A percentile compares a stretch with the other conserved stretches of the same genome.
These are phyloP conservation scores for Chelonoidis abingdonii DNA, from an alignment of 2,113 vertebrate genomes.

Conservation along the genomic window DNA sequence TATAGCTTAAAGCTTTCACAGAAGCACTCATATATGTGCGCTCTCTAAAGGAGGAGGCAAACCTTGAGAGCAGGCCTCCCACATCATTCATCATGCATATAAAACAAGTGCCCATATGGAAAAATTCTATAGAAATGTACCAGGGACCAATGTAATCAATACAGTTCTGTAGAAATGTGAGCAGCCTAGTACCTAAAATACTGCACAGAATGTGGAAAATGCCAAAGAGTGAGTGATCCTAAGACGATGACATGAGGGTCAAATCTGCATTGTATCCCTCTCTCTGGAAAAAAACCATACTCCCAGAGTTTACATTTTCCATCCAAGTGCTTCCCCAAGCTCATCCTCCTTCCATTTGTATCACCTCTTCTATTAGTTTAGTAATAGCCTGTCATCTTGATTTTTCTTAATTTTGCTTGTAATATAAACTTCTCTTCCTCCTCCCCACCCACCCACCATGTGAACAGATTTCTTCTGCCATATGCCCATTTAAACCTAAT, in stretches of 20 bases:
- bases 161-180: neutral
- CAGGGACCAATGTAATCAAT: neutral
- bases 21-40: neutral
- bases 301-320: neutral
- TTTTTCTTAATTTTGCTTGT: conserved; percentile 61
- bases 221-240: neutral
- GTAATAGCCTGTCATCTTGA: conserved; percentile 55
- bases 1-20: neutral
- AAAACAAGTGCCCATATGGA: neutral
- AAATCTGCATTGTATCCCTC: neutral
- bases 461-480: conserved; percentile 70
- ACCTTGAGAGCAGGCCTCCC: conserved; percentile 18
- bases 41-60: neutral
- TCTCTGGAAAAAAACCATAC: neutral
- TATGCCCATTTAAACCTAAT: conserved; percentile 74
- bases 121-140: neutral
- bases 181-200: neutral
- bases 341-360: conserved; percentile 23
- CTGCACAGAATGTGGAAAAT: neutral
- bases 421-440: conserved; percentile 66
- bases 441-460: conserved; percentile 10
- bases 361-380: conserved; percentile 44
- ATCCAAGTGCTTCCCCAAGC: conserved; percentile 10
- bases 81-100: neutral
- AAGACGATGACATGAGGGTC: conserved; percentile 37